phyloP scores from a whole-genome alignment of 2,888 invertebrate species.

The Lycocerus yunnanus region DNA sequence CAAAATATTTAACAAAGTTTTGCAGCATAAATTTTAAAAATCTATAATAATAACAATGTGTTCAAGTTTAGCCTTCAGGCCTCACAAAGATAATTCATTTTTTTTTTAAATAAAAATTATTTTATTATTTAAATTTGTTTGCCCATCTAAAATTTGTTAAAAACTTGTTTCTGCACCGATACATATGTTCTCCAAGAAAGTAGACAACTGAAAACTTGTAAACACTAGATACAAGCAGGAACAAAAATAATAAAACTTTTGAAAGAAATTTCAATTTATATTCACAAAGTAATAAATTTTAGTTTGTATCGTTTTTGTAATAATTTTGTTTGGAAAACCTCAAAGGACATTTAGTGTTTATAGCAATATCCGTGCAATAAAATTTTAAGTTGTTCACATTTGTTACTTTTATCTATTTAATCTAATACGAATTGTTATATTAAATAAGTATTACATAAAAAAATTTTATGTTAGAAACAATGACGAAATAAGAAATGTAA shows the following conservation, averaged over 20 bases:
- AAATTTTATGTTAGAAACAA: conserved; percentile 18
- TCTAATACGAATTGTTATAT: neutral
- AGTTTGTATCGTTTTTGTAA: conserved; percentile 26
- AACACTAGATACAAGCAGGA: conserved; percentile 20
- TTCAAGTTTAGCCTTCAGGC: neutral
- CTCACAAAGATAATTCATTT: neutral
- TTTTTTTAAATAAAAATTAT: neutral
- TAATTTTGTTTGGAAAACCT: conserved; percentile 29
- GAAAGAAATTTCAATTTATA: conserved; percentile 35
- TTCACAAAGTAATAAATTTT: conserved; percentile 31
- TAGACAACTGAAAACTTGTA: conserved; percentile 9
- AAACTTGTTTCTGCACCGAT: neutral
- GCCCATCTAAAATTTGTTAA: neutral
- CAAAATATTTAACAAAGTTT: neutral
- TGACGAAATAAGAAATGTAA: conserved; percentile 27
- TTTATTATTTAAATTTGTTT: neutral
- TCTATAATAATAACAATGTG: neutral
- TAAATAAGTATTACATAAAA: neutral
- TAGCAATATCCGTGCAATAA: conserved; percentile 26
- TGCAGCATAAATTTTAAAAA: neutral
- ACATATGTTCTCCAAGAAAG: neutral
- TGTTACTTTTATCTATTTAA: neutral
- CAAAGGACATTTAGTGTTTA: conserved; percentile 29
- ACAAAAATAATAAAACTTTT: conserved; percentile 33
- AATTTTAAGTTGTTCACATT: conserved; percentile 6